These are phyloP conservation scores for Epinotia bilunana DNA, from an alignment of 2,888 invertebrate species.

Conservation along the genomic window DNA sequence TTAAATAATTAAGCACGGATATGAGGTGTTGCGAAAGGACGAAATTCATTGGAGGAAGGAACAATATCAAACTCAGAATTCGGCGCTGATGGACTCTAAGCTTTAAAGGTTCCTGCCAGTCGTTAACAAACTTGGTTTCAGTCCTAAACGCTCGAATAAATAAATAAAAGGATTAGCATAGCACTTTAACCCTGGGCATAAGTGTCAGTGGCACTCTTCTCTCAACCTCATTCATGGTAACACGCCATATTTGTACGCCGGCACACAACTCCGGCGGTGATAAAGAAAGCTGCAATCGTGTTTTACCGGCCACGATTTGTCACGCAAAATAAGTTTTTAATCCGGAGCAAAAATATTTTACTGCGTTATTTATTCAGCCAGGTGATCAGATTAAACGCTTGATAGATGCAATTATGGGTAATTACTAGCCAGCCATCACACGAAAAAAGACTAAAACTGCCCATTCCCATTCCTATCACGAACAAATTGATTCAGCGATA, in stretches of 20 bases:
- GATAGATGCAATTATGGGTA: background rate
- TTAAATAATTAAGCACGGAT: background rate
- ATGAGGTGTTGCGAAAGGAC: background rate
- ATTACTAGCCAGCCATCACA: background rate
- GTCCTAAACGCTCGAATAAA: no score
- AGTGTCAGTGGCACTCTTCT: no score
- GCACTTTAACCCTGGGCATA: no score
- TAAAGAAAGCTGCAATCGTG: background rate
- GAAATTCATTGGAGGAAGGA: background rate
- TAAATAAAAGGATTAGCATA: no score
- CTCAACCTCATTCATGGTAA: no score
- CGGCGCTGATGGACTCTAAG: background rate
- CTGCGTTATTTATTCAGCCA: background rate
- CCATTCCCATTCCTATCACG: slow-evolving; percentile 7
- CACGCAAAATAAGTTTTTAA: background rate
- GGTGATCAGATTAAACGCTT: background rate
- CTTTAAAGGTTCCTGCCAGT: background rate
- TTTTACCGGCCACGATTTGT: background rate
- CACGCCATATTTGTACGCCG: no score
- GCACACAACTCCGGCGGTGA: no score
- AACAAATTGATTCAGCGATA: slow-evolving; percentile 8
- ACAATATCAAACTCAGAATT: background rate
- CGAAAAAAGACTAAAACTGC: background rate
- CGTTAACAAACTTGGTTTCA: background rate
- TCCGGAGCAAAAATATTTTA: background rate